phyloP scores from a whole-genome alignment of 2,888 invertebrate genomes.

The Ctenicera cuprea region DNA sequence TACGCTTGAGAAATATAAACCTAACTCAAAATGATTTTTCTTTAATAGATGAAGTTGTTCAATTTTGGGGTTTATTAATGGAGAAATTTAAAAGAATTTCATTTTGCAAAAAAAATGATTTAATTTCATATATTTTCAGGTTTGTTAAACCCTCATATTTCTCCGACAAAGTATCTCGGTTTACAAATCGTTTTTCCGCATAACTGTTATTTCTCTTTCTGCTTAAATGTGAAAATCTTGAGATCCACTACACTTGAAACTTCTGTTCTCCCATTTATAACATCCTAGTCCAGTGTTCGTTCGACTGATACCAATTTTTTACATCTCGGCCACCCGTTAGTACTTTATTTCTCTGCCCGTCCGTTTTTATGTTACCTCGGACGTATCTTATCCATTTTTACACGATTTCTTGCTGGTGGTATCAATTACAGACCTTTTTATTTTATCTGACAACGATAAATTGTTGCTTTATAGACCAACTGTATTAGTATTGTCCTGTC shows the following conservation, averaged over 20 bases:
- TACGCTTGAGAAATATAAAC: too few relatives aligned
- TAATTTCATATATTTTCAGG: too few relatives aligned
- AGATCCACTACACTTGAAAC: not conserved
- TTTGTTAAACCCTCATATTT: too few relatives aligned
- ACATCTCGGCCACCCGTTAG: constrained; percentile 4
- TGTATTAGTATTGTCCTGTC: not conserved
- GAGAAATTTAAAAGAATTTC: too few relatives aligned
- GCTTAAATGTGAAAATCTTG: not conserved
- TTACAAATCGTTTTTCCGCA: not conserved
- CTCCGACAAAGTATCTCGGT: not conserved
- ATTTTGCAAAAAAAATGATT: too few relatives aligned
- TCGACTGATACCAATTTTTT: constrained; percentile 13
- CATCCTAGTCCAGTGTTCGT: not conserved
- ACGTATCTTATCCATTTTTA: constrained; percentile 9
- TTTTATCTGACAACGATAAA: constrained; percentile 9
- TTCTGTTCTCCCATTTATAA: constrained; percentile 9
- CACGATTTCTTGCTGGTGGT: not conserved
- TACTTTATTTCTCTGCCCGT: not conserved
- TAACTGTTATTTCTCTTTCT: not conserved
- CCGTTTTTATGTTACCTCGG: not conserved
- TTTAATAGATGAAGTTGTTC: too few relatives aligned
- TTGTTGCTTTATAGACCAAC: not conserved
- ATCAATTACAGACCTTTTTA: constrained; percentile 19
- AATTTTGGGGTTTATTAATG: not conserved
- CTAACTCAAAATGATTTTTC: too few relatives aligned